Evolutionary conservation across 2,113 vertebrate genomes (phyloP).

Genomic region (Sphaerodactylus townsendi): DNA sequence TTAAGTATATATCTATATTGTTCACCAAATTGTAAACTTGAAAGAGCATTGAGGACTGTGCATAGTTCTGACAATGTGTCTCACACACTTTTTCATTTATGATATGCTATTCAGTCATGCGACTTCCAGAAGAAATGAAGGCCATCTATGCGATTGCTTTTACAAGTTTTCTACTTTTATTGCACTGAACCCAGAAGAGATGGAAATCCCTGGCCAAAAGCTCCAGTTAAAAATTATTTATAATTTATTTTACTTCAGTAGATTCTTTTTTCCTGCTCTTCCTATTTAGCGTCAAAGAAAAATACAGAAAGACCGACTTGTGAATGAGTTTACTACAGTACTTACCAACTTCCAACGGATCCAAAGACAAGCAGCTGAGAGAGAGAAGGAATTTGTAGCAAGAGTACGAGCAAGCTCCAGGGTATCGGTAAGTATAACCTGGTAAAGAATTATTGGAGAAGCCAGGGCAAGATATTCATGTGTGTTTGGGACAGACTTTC

Average conservation of each 20-base stretch:
- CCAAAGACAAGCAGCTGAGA: conserved; percentile 90
- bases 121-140: neutral
- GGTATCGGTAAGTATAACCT: conserved; percentile 84
- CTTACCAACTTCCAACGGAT: conserved; percentile 89
- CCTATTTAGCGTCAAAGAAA: conserved; percentile 89
- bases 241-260: neutral
- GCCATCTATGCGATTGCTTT: neutral
- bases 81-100: neutral
- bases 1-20: neutral
- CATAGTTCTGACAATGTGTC: neutral
- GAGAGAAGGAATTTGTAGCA: conserved; percentile 93
- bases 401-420: conserved; percentile 92
- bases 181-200: neutral
- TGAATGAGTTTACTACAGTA: conserved; percentile 89
- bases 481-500: no score
- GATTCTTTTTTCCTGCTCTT: conserved; percentile 9
- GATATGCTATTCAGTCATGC: neutral
- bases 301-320: conserved; percentile 90
- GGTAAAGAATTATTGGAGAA: neutral
- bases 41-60: neutral
- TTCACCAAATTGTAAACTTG: neutral
- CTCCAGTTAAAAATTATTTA: conserved; percentile 9
- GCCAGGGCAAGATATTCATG: neutral
- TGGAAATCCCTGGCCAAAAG: no score
- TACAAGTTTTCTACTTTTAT: neutral